Conservation (phyloP, 2,888 invertebrate species). For the Eristalis intricaria region DNA sequence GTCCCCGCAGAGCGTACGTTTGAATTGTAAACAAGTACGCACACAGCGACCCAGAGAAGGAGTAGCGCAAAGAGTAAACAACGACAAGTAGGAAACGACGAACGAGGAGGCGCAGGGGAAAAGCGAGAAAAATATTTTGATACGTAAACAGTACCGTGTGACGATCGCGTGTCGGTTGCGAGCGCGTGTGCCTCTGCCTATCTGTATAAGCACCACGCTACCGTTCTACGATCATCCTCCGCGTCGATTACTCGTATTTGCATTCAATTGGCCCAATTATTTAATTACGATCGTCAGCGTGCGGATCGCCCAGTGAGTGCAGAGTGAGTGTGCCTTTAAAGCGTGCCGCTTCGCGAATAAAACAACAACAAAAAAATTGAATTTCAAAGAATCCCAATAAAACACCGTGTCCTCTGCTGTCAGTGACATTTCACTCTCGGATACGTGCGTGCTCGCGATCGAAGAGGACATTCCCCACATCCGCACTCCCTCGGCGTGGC, state of each 20-base stretch:
- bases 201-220: slow-evolving; percentile 74
- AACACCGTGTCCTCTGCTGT: neutral
- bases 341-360: neutral
- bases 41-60: neutral
- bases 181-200: slow-evolving; percentile 75
- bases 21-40: neutral
- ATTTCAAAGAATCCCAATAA: neutral
- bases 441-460: neutral
- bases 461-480: neutral
- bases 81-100: slow-evolving; percentile 13
- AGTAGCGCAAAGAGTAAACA: slow-evolving; percentile 9
- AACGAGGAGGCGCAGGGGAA: neutral
- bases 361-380: neutral
- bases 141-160: slow-evolving; percentile 59
- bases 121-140: slow-evolving; percentile 14
- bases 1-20: slow-evolving; percentile 12
- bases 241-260: slow-evolving; percentile 44
- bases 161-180: slow-evolving; percentile 74
- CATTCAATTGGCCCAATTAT: slow-evolving; percentile 65
- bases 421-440: slow-evolving; percentile 27
- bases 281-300: slow-evolving; percentile 59
- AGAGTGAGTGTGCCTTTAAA: neutral
- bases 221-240: slow-evolving; percentile 55
- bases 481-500: neutral
- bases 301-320: slow-evolving; percentile 8